Evolutionary conservation across 2,797 vertebrate species (phyloP).

Genomic region (Acanthis flammea): DNA sequence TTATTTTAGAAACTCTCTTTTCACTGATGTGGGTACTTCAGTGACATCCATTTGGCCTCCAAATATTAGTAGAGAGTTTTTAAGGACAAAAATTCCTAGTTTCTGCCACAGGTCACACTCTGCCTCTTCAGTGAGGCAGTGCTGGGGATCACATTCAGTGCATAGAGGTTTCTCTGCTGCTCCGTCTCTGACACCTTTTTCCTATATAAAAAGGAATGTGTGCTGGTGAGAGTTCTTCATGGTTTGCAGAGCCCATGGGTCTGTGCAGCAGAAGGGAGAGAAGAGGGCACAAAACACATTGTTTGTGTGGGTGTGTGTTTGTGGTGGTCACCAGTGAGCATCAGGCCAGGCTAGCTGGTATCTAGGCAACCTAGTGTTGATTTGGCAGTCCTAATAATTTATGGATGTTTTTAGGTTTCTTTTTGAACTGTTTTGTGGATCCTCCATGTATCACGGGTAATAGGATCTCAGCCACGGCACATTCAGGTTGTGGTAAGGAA

Average conservation of each 20-base stretch:
- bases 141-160: accelerated
- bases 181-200: neutral
- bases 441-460: accelerated
- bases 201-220: accelerated
- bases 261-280: neutral
- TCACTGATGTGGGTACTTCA: neutral
- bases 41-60: neutral
- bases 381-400: neutral
- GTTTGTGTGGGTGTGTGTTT: too few relatives aligned
- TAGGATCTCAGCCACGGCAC: neutral
- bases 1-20: neutral
- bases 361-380: neutral
- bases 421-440: neutral
- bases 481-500: neutral
- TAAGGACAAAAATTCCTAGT: neutral
- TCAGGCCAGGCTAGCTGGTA: neutral
- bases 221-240: too few relatives aligned
- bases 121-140: neutral
- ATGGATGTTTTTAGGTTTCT: neutral
- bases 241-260: neutral
- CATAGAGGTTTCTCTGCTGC: neutral
- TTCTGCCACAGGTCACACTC: neutral
- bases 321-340: neutral
- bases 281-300: neutral
- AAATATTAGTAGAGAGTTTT: neutral